Percentiles rank a stretch among this genome's conserved stretches.
phyloP scores from a whole-genome alignment of 2,888 invertebrate genomes.

The Euzophera pinguis region DNA sequence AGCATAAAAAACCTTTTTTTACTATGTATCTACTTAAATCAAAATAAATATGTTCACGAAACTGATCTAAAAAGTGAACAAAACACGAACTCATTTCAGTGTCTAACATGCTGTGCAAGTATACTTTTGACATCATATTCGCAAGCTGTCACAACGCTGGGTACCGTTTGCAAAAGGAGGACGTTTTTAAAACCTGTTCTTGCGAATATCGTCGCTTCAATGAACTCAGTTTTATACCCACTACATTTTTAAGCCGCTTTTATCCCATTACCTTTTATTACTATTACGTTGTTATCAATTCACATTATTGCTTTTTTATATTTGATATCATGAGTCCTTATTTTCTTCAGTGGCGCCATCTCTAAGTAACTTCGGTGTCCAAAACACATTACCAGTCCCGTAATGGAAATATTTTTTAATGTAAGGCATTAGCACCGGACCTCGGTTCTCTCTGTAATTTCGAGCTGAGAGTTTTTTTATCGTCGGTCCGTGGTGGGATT shows the following conservation, averaged over 20 bases:
- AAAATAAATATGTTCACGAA: too few relatives aligned
- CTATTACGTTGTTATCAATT: slow-evolving; percentile 31
- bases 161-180: slow-evolving; percentile 49
- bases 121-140: slow-evolving; percentile 26
- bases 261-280: slow-evolving; percentile 30
- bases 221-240: slow-evolving; percentile 37
- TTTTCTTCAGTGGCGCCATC: slow-evolving; percentile 45
- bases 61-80: not conserved
- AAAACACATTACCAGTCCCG: slow-evolving; percentile 52
- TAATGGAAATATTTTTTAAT: slow-evolving; percentile 76
- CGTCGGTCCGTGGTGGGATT: slow-evolving; percentile 68
- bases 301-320: slow-evolving; percentile 27
- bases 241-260: slow-evolving; percentile 27
- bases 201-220: slow-evolving; percentile 44
- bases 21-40: too few relatives aligned
- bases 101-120: slow-evolving; percentile 4
- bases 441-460: slow-evolving; percentile 71
- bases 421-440: slow-evolving; percentile 67
- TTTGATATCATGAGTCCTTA: slow-evolving; percentile 34
- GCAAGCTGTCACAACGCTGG: slow-evolving; percentile 40
- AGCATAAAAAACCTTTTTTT: too few relatives aligned
- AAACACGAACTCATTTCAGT: slow-evolving; percentile 6
- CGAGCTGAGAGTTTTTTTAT: slow-evolving; percentile 64
- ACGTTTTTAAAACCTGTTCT: slow-evolving; percentile 52
- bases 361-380: slow-evolving; percentile 33